A percentile compares a stretch with the other conserved stretches of the same genome.
phyloP scores from a whole-genome alignment of 2,888 invertebrate genomes.

The Leptinotarsa haldemani region DNA sequence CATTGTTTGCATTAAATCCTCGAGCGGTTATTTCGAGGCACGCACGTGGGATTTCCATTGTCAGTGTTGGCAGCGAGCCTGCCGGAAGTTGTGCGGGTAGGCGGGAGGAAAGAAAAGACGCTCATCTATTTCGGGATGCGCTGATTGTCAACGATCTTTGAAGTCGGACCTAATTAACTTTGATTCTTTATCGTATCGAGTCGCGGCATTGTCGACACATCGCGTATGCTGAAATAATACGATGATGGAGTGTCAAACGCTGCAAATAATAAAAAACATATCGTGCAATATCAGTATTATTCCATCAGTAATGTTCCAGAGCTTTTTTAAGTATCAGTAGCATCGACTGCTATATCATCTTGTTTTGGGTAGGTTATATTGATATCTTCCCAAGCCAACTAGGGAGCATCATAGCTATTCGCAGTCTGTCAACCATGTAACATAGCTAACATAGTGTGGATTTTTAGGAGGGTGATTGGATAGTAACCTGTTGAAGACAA shows the following conservation, averaged over 20 bases:
- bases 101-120: constrained; percentile 46
- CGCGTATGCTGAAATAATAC: constrained; percentile 50
- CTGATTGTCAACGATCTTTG: constrained; percentile 63
- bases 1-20: constrained; percentile 55
- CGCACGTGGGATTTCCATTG: constrained; percentile 64
- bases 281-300: too few relatives aligned
- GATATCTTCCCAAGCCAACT: too few relatives aligned
- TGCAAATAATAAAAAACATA: background rate
- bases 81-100: constrained; percentile 59
- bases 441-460: too few relatives aligned
- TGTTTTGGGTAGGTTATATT: too few relatives aligned
- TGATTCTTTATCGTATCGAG: constrained; percentile 56
- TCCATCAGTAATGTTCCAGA: too few relatives aligned
- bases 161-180: constrained; percentile 63
- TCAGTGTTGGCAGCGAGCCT: constrained; percentile 64
- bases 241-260: background rate
- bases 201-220: constrained; percentile 53
- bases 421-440: too few relatives aligned
- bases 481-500: too few relatives aligned
- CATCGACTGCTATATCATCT: too few relatives aligned
- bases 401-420: too few relatives aligned
- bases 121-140: constrained; percentile 58
- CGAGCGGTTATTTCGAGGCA: constrained; percentile 55
- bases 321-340: too few relatives aligned
- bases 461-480: too few relatives aligned